A percentile compares a stretch with the other conserved stretches of the same genome.
Evolutionary conservation across 1,140 invertebrate species (phyloP).

Genomic region (Pectinophora gossypiella): DNA sequence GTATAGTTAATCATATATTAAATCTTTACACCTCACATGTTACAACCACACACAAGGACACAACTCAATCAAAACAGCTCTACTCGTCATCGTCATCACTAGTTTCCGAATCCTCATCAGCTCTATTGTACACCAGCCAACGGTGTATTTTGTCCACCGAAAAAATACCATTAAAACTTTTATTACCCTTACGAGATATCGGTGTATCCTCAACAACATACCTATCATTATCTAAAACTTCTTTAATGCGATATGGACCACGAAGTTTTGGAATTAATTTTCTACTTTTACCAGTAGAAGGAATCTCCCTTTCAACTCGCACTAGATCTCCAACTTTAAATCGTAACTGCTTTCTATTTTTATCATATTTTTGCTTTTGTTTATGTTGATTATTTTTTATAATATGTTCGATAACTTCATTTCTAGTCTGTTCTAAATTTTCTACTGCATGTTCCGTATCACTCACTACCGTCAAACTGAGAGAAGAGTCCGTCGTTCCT

Average conservation of each 20-base stretch:
- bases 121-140: neutral
- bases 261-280: slow-evolving; percentile 20
- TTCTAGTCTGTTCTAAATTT: neutral
- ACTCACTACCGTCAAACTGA: neutral
- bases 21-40: no score
- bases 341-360: neutral
- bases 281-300: slow-evolving; percentile 1
- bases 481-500: neutral
- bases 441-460: neutral
- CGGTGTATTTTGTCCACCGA: slow-evolving; percentile 5
- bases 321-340: slow-evolving; percentile 4
- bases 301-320: slow-evolving; percentile 2
- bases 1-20: no score
- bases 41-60: neutral
- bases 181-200: slow-evolving; percentile 1
- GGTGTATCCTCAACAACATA: slow-evolving; percentile 19
- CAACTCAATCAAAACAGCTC: neutral
- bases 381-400: neutral
- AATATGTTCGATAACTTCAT: neutral
- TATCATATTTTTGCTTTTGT: slow-evolving; percentile 2
- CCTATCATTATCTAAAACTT: slow-evolving; percentile 15
- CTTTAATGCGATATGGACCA: slow-evolving; percentile 16
- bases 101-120: neutral
- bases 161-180: neutral
- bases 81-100: neutral